Evolutionary conservation across 1,140 invertebrate species (phyloP).

Genomic region (Neoseiulus cucumeris): DNA sequence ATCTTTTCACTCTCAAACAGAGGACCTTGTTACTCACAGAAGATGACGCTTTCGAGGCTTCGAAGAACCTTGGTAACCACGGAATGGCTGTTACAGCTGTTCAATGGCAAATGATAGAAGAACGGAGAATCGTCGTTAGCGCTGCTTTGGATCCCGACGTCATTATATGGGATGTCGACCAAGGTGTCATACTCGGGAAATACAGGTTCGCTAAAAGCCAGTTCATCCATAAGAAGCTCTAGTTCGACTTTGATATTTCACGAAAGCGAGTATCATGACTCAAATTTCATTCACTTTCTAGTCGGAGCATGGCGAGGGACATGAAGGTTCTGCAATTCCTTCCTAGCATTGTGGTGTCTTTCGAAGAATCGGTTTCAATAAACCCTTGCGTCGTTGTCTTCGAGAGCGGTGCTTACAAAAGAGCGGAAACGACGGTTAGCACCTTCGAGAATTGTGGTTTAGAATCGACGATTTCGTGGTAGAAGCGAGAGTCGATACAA

Average conservation of each 20-base stretch:
- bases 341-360: not conserved
- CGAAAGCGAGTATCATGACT: too few relatives aligned
- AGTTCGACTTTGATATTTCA: too few relatives aligned
- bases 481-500: too few relatives aligned
- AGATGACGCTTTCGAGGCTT: not conserved
- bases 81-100: not conserved
- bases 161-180: not conserved
- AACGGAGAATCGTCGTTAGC: not conserved
- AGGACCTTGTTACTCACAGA: not conserved
- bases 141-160: not conserved
- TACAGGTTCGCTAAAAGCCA: not conserved
- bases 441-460: not conserved
- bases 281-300: too few relatives aligned
- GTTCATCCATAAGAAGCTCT: too few relatives aligned
- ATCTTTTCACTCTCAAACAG: not conserved
- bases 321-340: not conserved
- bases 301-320: not conserved
- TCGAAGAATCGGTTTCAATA: not conserved
- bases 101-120: not conserved
- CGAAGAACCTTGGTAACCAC: not conserved
- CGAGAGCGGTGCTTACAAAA: not conserved
- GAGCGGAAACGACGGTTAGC: not conserved
- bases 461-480: not conserved
- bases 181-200: not conserved
- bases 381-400: not conserved